Evolutionary conservation across 2,113 vertebrate genomes (phyloP).

Genomic region (Halichoerus grypus): DNA sequence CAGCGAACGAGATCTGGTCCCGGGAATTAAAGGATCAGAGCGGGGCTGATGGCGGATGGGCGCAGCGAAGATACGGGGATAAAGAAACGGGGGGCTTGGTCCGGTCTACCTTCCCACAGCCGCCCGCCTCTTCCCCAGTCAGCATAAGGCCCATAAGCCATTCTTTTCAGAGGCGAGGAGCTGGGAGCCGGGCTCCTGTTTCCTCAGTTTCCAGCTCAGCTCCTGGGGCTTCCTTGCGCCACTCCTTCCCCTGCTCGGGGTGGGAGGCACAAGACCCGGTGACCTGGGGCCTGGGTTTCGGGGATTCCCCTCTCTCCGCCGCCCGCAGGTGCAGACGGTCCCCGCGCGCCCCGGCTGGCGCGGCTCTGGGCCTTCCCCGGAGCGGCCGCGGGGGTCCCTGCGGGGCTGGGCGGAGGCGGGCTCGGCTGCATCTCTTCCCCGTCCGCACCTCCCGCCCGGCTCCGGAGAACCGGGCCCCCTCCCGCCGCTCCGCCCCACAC

Average conservation of each 20-base stretch:
- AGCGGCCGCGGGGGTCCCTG: not conserved
- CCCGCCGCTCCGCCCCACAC: not conserved
- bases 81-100: not conserved
- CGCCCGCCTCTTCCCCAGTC: not conserved
- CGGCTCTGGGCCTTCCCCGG: not conserved
- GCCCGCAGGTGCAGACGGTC: not conserved
- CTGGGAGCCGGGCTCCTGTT: not conserved
- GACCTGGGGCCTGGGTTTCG: not conserved
- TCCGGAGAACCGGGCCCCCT: not conserved
- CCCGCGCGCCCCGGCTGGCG: too few species aligned
- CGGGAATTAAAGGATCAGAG: slow-evolving; percentile 70
- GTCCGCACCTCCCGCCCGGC: not conserved
- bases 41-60: not conserved
- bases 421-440: not conserved
- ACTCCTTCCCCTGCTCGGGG: not conserved
- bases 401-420: not conserved
- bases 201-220: not conserved
- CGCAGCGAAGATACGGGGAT: not conserved
- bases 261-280: not conserved
- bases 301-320: not conserved
- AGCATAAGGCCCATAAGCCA: not conserved
- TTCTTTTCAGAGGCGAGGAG: not conserved
- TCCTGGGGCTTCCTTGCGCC: not conserved
- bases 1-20: not conserved
- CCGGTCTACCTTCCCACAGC: not conserved